Base-by-base conservation (phyloP, 2,888 invertebrate species). In the Acronicta psi region DNA sequence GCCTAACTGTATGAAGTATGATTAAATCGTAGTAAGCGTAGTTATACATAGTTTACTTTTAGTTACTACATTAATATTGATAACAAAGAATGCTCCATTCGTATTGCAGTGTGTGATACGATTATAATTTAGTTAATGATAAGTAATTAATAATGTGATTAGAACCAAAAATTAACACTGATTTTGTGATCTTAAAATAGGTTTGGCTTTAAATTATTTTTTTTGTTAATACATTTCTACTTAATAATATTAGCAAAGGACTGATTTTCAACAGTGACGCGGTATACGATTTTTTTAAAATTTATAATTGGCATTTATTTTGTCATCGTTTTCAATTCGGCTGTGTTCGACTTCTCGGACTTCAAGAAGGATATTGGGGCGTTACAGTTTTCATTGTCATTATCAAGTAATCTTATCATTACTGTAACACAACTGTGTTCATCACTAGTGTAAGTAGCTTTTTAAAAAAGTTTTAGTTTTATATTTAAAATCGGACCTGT, bases 141-240 rank as follows among this genome's bases (percentile, higher is more conserved):
- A 29, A 25, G 34, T 13, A n/a, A 34, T 34, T 41, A 38, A 45
- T 43, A 41, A 46, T 69, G 74, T 73, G 74, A 69, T 65, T 53
- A 51, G 53, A 58, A 73, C 73, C 76, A 73, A 73, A 73, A 75
- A 72, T 34, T 20, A 56, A 63, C 46, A 42, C 16, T 25, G 37
- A 69, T 51, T 53, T 58, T 55, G 56, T 63, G 51, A 62, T 73
- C 23, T 38, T 38, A 46, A 42, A 51, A 49, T 41, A 50, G 46
- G 54, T 69, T n/a, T 57, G 52, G 46, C 37, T 60, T 73, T 67
- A 54, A 34, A 56, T 43, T 51, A 16, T 25, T n/a, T 53, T 41
- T n/a, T 16, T 36, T 47, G 16, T 44, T 44, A 16, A 29, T 17
- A 7, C 31, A n/a, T n/a, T n/a, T n/a, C 31, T 31, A 29, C 29